Conservation (phyloP, 2,888 invertebrate species). For the Orthosia gothica region DNA sequence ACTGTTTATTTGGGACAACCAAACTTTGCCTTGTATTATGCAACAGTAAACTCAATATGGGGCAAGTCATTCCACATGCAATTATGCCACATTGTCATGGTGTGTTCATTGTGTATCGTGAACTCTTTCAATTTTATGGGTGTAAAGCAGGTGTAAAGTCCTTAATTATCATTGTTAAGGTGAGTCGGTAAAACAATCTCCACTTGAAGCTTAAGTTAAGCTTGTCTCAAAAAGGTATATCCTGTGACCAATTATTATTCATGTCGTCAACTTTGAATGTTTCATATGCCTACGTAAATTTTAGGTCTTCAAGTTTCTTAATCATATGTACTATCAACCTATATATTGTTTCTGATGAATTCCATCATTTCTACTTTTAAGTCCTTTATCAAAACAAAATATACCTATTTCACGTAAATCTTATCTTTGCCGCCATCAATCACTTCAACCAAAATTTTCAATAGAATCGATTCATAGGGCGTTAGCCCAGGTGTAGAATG, state of each 20-base stretch:
- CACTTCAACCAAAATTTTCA: conserved; percentile 19
- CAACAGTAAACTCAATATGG: not conserved
- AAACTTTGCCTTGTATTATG: not conserved
- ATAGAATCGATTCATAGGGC: conserved; percentile 55
- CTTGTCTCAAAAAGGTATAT: no score
- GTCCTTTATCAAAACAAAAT: not conserved
- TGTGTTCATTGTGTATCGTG: not conserved
- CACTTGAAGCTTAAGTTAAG: no score
- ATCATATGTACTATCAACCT: not conserved
- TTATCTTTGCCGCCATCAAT: conserved; percentile 18
- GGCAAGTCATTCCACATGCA: not conserved
- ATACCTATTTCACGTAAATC: not conserved
- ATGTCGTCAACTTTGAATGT: no score
- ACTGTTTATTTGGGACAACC: conserved; percentile 1
- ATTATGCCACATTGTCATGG: conserved; percentile 22
- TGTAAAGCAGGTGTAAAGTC: conserved; percentile 13
- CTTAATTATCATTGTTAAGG: not conserved
- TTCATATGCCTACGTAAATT: no score
- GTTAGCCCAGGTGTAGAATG: conserved; percentile 58
- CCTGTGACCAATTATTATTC: no score
- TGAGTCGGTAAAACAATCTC: no score
- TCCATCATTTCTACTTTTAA: no score
- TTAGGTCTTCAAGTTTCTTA: no score
- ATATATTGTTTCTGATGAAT: not conserved
- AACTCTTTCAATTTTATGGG: not conserved